phyloP scores from a whole-genome alignment of 2,888 invertebrate genomes.

The Hesperia comma region DNA sequence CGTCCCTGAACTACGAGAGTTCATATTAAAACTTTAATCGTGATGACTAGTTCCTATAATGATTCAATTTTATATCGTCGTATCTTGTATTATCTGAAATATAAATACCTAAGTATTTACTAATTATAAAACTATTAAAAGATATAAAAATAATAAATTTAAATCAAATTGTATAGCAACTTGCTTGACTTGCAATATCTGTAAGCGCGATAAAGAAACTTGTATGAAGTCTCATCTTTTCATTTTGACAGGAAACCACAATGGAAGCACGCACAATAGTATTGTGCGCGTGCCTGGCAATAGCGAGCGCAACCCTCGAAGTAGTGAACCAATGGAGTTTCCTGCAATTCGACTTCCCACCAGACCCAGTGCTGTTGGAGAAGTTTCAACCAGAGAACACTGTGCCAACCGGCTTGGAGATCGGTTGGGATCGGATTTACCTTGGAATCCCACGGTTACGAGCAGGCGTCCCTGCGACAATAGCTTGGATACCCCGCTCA shows the following conservation, averaged over 20 bases:
- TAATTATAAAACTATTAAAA: too few species aligned
- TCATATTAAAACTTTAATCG: slow-evolving; percentile 3
- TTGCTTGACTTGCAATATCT: too few species aligned
- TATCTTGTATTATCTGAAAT: background rate
- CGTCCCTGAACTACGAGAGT: background rate
- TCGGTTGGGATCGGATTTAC: slow-evolving; percentile 88
- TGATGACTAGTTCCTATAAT: background rate
- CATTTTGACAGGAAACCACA: slow-evolving; percentile 39
- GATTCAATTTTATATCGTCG: background rate
- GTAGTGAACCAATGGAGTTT: slow-evolving; percentile 88
- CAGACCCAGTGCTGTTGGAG: slow-evolving; percentile 82
- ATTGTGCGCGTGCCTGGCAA: slow-evolving; percentile 61
- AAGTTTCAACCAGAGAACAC: slow-evolving; percentile 89
- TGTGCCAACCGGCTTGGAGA: slow-evolving; percentile 90
- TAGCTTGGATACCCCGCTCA: slow-evolving; percentile 87
- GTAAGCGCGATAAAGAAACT: too few species aligned
- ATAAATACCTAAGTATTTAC: too few species aligned
- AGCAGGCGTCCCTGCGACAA: slow-evolving; percentile 90
- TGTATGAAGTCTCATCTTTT: background rate
- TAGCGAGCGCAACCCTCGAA: slow-evolving; percentile 79
- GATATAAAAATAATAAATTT: too few species aligned
- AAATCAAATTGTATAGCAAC: too few species aligned
- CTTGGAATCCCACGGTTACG: slow-evolving; percentile 90
- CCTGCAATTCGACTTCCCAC: slow-evolving; percentile 87
- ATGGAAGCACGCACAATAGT: slow-evolving; percentile 60